Conservation (phyloP, 2,888 invertebrate species). For the Eristalinus sepulchralis region DNA sequence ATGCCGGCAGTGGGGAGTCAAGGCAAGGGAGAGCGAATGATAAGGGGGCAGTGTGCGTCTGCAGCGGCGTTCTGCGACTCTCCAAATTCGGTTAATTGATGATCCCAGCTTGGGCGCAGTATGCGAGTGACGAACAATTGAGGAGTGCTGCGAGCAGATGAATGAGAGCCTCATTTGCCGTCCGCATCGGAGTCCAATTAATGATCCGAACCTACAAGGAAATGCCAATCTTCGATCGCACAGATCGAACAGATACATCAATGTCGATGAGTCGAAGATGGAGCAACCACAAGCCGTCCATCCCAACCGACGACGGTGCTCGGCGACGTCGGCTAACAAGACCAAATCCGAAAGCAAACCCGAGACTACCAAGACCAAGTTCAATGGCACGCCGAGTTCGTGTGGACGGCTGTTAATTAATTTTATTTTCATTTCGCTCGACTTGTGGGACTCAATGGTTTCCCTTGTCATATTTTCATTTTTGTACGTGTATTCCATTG, state of each 20-base stretch:
- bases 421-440: constrained; percentile 25
- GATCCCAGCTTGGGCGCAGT: constrained; percentile 22
- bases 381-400: constrained; percentile 67
- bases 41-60: constrained; percentile 1
- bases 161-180: not conserved
- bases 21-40: not conserved
- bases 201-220: constrained; percentile 34
- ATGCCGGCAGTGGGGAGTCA: constrained; percentile 42
- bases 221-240: constrained; percentile 39
- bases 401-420: constrained; percentile 56
- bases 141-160: not conserved
- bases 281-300: not conserved
- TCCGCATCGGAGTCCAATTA: constrained; percentile 59
- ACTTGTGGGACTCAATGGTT: constrained; percentile 12
- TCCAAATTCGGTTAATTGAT: constrained; percentile 57
- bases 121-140: not conserved
- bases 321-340: not conserved
- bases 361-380: constrained; percentile 44
- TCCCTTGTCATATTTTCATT: constrained; percentile 42
- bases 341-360: not conserved
- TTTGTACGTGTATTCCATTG: constrained; percentile 54
- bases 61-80: not conserved
- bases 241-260: constrained; percentile 55
- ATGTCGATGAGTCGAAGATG: constrained; percentile 25
- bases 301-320: no score